Evolutionary conservation across 2,888 invertebrate species (phyloP).

Genomic region (Drosophila formosana): DNA sequence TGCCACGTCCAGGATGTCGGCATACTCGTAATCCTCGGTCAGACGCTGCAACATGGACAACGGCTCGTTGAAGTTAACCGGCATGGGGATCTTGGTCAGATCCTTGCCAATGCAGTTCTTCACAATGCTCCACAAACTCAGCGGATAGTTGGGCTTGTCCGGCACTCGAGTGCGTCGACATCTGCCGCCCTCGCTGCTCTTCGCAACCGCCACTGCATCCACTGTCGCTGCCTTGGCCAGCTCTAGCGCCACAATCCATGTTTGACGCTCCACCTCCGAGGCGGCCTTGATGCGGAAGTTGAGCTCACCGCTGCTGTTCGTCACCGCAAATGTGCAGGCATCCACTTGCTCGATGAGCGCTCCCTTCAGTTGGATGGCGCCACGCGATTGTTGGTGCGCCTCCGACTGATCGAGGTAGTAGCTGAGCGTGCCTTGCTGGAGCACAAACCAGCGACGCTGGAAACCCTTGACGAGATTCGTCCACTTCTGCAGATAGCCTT

Average conservation of each 20-base stretch:
- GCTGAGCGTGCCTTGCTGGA: slow-evolving; percentile 97
- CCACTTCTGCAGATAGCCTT: slow-evolving; percentile 99
- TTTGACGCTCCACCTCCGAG: slow-evolving; percentile 97
- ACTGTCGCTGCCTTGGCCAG: slow-evolving; percentile 92
- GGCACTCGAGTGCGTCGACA: slow-evolving; percentile 93
- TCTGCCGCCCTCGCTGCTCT: background rate
- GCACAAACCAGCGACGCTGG: slow-evolving; percentile 99
- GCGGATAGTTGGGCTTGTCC: slow-evolving; percentile 96
- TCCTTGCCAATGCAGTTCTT: slow-evolving; percentile 99
- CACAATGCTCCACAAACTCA: slow-evolving; percentile 99
- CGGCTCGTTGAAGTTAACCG: slow-evolving; percentile 99
- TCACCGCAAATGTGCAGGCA: slow-evolving; percentile 97
- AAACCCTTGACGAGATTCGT: slow-evolving; percentile 99
- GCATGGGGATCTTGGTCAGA: slow-evolving; percentile 99
- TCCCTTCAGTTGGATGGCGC: slow-evolving; percentile 97
- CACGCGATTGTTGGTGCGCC: slow-evolving; percentile 98
- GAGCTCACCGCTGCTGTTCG: slow-evolving; percentile 93
- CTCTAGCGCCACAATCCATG: slow-evolving; percentile 99
- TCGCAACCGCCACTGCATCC: background rate
- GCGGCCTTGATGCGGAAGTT: slow-evolving; percentile 93
- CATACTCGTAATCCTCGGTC: slow-evolving; percentile 99
- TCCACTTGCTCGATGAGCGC: slow-evolving; percentile 97
- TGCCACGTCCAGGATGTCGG: slow-evolving; percentile 94
- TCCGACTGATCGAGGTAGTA: slow-evolving; percentile 96
- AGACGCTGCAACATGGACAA: slow-evolving; percentile 98